Evolutionary conservation across 2,888 invertebrate species (phyloP), one percentile per base, ranked within the genome.

Genomic region (Serrognathus titanus): DNA sequence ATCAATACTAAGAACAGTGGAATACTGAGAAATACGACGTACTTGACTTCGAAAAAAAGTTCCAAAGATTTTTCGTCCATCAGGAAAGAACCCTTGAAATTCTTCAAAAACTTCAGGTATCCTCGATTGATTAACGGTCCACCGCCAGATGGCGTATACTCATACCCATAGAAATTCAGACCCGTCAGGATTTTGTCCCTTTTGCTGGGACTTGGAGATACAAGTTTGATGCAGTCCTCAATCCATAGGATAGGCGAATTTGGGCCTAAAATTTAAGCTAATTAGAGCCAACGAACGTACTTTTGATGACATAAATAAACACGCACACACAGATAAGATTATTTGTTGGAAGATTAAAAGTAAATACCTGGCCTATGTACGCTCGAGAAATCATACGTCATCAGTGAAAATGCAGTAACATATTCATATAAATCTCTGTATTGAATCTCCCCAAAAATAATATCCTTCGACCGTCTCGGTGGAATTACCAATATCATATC

Each of bases 311-410:
- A 40, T 24, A 52, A 31, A 5, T 38, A 8, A 6, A 53, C 9
- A 51, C 40, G 2, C 39, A 37, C 11, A 52, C 11, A 38, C 6
- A 43, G 41, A 41, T 20, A 39, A 50, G 39, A 16, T 31, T 39
- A 50, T 38, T 35, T 7, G 20, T 35, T 11, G 10, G n/a, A 50
- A 39, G 39, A 50, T 16, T 11, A 12, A 50, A 41, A 3, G 7
- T 31, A 31, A 56, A 69, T 71, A 85, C 90, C 92, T 68, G 92
- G 92, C 68, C 88, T 83, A 72, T 90, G 88, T 9, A 88, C 82
- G 73, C 79, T 90, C 2, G 95, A 95, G 76, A 86, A 97, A 75
- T 97, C 97, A 72, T 97, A 97, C 0, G 96, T 96, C 96, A 97
- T 97, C n/a, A 97, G 81, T 36, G 95, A 95, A 71, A 97, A 94